A percentile compares a stretch with the other conserved stretches of the same genome.
These are phyloP conservation scores for Tachycineta bicolor DNA, from an alignment of 2,113 vertebrate genomes.

Conservation along the genomic window DNA sequence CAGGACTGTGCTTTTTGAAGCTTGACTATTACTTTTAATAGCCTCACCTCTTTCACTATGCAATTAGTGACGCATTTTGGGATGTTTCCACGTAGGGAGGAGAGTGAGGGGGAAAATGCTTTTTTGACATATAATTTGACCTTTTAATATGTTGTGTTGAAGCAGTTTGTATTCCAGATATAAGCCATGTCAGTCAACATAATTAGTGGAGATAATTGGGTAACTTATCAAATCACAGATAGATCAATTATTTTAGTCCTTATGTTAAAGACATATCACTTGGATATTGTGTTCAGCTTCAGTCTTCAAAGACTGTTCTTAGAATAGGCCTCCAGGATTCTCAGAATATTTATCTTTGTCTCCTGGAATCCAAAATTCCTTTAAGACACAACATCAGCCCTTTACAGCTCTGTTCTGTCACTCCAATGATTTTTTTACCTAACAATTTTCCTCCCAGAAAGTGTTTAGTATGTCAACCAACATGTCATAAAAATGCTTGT, in stretches of 20 bases:
- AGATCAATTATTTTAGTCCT: not conserved
- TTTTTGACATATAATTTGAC: not conserved
- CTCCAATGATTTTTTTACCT: not conserved
- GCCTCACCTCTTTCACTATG: not conserved
- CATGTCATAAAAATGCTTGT: not conserved
- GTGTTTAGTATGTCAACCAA: not conserved
- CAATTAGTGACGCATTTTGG: not conserved
- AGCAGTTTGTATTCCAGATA: not conserved
- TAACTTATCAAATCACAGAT: not conserved
- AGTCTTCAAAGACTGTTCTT: not conserved
- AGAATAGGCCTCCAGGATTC: not conserved
- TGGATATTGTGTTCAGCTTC: not conserved
- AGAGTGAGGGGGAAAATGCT: fast-evolving
- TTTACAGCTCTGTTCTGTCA: not conserved
- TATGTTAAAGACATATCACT: not conserved
- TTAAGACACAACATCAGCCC: not conserved
- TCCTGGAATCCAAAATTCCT: not conserved
- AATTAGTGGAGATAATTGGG: not conserved
- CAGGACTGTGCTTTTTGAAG: not conserved
- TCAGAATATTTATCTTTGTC: not conserved
- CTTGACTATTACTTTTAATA: not conserved
- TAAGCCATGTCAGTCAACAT: not conserved
- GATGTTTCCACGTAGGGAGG: not conserved
- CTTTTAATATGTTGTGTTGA: not conserved
- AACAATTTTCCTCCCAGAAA: not conserved